Evolutionary conservation across 2,113 vertebrate species (phyloP).

Genomic region (zebrafish (Danio rerio)): DNA sequence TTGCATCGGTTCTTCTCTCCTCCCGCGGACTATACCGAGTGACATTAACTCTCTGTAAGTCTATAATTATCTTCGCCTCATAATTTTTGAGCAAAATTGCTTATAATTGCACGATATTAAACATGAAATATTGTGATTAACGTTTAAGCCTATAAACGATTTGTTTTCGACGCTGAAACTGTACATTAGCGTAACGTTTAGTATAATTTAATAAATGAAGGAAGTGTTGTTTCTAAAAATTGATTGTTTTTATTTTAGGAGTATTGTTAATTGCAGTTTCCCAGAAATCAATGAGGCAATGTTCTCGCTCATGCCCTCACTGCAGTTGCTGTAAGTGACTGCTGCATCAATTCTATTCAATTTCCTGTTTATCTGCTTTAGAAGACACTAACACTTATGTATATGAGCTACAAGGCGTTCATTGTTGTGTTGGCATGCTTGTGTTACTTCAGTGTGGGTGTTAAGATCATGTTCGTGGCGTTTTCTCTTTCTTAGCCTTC

Average conservation of each 20-base stretch:
- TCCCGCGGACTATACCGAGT: slow-evolving; percentile 84
- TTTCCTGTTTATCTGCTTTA: not conserved
- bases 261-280: slow-evolving; percentile 94
- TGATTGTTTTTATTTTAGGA: slow-evolving; percentile 74
- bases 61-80: not conserved
- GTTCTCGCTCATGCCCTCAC: slow-evolving; percentile 93
- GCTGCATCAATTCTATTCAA: slow-evolving; percentile 14
- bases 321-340: slow-evolving; percentile 91
- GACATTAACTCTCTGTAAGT: slow-evolving; percentile 93
- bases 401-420: not conserved
- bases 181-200: not conserved
- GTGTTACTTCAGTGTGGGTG: not conserved
- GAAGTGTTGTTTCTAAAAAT: not conserved
- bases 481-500: slow-evolving; percentile 77
- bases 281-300: slow-evolving; percentile 92
- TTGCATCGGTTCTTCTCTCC: slow-evolving; percentile 85
- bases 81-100: not conserved
- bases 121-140: not conserved
- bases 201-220: not conserved
- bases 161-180: not conserved
- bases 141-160: not conserved
- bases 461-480: not conserved
- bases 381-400: not conserved
- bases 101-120: not conserved
- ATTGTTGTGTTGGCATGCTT: not conserved